A percentile compares a stretch with the other conserved stretches of the same genome.
phyloP scores from a whole-genome alignment of 2,113 vertebrate species.

The Xenus cinereus region DNA sequence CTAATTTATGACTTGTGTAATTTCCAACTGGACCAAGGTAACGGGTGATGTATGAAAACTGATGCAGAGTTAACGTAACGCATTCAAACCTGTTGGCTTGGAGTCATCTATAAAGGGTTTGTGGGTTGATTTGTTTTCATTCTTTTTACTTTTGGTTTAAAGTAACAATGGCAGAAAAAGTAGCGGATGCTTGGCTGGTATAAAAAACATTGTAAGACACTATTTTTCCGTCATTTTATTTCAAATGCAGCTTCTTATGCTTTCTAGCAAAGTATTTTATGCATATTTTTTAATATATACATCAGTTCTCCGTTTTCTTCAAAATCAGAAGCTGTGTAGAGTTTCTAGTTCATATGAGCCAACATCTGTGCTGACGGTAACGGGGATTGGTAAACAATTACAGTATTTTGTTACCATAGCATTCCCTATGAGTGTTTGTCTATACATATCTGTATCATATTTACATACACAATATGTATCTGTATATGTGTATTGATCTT shows the following conservation, averaged over 20 bases:
- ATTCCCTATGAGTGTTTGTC: neutral
- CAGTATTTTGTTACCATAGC: neutral
- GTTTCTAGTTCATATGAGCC: neutral
- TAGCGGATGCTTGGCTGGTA: neutral
- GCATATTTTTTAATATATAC: neutral
- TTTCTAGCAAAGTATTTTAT: neutral
- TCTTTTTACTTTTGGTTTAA: neutral
- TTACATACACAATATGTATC: neutral
- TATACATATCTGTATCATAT: neutral
- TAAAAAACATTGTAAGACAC: neutral
- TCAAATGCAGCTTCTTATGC: neutral
- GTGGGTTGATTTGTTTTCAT: neutral
- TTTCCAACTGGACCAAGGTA: constrained; percentile 70
- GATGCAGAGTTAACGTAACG: constrained; percentile 74
- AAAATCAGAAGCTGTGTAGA: neutral
- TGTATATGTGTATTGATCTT: neutral
- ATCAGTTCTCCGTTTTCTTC: neutral
- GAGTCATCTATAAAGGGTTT: neutral
- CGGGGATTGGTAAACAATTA: neutral
- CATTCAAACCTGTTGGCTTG: constrained; percentile 70
- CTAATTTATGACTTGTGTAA: constrained; percentile 85
- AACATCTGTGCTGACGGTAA: neutral
- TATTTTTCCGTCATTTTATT: neutral
- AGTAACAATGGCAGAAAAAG: neutral
- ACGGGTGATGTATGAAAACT: constrained; percentile 74